phyloP scores from a whole-genome alignment of 1,140 invertebrate species.

The Hyles vespertilio region DNA sequence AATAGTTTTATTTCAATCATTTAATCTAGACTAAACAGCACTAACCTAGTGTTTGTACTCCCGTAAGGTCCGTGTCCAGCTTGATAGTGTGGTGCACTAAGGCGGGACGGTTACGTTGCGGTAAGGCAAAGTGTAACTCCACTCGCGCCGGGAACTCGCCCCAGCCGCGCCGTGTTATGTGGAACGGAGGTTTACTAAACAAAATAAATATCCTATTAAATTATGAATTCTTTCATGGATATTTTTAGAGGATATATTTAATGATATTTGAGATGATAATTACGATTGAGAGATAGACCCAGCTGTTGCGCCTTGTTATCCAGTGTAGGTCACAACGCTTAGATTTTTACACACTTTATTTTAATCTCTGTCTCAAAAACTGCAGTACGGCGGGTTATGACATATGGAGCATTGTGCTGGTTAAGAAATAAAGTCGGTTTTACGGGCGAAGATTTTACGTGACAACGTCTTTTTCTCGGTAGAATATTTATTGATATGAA shows the following conservation, averaged over 20 bases:
- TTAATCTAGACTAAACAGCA: neutral
- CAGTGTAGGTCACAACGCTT: no score
- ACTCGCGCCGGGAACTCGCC: conserved; percentile 92
- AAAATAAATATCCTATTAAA: neutral
- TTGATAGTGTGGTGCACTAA: conserved; percentile 89
- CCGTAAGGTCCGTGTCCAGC: conserved; percentile 89
- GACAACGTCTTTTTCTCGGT: no score
- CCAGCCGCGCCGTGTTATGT: conserved; percentile 90
- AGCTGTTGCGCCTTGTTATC: neutral
- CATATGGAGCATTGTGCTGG: neutral
- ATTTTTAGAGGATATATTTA: no score
- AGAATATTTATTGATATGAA: no score
- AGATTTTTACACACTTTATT: no score
- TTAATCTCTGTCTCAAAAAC: neutral
- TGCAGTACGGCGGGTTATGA: neutral
- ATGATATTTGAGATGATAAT: no score
- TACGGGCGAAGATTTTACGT: no score
- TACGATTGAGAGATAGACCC: no score
- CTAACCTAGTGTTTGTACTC: conserved; percentile 87
- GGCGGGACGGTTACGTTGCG: conserved; percentile 83
- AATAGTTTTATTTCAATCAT: no score
- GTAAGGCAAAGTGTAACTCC: conserved; percentile 86
- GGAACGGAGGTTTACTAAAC: conserved; percentile 84
- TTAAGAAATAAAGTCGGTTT: no score
- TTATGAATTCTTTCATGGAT: neutral